Conservation (phyloP, 2,888 invertebrate genomes). For the Fragum fragum region DNA sequence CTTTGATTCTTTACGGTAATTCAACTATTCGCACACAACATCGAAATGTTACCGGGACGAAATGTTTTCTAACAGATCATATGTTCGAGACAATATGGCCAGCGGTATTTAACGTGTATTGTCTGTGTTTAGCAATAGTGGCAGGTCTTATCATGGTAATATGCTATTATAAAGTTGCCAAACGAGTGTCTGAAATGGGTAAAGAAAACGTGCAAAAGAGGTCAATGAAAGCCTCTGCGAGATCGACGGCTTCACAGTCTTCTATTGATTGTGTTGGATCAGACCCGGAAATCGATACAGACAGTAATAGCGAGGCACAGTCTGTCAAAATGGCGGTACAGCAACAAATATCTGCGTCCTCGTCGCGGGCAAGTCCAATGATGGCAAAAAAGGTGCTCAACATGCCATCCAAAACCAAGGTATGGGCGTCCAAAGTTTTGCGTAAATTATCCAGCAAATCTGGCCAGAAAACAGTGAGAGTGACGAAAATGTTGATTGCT, state of each 20-base stretch:
- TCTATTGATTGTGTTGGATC: constrained; percentile 6
- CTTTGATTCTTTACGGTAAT: constrained; percentile 57
- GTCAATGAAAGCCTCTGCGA: constrained; percentile 19
- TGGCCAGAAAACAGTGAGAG: constrained; percentile 51
- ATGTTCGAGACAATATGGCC: constrained; percentile 52
- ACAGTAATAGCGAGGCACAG: not conserved
- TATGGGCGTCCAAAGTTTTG: constrained; percentile 47
- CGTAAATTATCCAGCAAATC: constrained; percentile 47
- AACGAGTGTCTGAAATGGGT: constrained; percentile 56
- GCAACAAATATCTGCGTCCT: not conserved
- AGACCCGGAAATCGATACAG: not conserved
- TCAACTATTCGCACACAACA: constrained; percentile 40
- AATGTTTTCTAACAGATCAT: constrained; percentile 55
- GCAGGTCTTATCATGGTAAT: constrained; percentile 50
- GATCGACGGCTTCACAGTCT: constrained; percentile 19
- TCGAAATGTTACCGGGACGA: constrained; percentile 43
- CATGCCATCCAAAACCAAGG: constrained; percentile 28
- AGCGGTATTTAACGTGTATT: constrained; percentile 56
- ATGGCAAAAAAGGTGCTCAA: not conserved
- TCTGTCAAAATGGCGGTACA: not conserved
- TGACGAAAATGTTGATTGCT: constrained; percentile 62
- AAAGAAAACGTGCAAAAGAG: constrained; percentile 50
- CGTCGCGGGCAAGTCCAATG: not conserved
- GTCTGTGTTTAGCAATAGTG: constrained; percentile 46
- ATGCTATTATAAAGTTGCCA: constrained; percentile 56